Conservation (phyloP, 2,888 invertebrate genomes). For the Ophioninae sp. region DNA sequence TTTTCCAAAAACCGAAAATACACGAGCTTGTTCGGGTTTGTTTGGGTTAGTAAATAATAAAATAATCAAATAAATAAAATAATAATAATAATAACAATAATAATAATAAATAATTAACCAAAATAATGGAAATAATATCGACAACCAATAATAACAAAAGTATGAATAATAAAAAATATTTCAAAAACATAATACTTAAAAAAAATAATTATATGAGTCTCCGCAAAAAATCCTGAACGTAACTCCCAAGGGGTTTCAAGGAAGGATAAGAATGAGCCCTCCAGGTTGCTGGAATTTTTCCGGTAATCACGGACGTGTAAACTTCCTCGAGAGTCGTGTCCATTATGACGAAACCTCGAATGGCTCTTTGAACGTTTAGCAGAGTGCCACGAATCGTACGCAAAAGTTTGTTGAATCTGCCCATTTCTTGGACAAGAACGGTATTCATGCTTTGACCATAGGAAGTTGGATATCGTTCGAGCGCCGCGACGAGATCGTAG, state of each 20-base stretch:
- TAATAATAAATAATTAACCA: no score
- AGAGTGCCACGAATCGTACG: slow-evolving; percentile 88
- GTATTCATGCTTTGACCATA: slow-evolving; percentile 96
- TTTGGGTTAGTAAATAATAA: no score
- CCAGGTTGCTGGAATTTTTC: slow-evolving; percentile 93
- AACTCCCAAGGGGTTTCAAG: slow-evolving; percentile 94
- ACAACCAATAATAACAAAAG: no score
- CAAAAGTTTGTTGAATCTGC: slow-evolving; percentile 89
- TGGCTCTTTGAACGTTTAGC: slow-evolving; percentile 92
- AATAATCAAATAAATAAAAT: no score
- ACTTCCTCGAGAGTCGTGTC: slow-evolving; percentile 93
- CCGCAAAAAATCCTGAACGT: slow-evolving; percentile 91
- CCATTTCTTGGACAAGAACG: slow-evolving; percentile 93
- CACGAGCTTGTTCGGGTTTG: no score
- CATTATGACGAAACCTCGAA: slow-evolving; percentile 90
- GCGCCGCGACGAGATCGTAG: slow-evolving; percentile 86
- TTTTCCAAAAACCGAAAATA: no score
- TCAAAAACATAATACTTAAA: no score
- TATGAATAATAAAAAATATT: no score
- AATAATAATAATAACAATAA: no score
- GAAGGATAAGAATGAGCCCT: slow-evolving; percentile 94
- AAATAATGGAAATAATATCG: no score
- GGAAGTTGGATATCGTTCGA: slow-evolving; percentile 87
- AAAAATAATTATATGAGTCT: no score
- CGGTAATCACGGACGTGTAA: slow-evolving; percentile 90